phyloP scores from a whole-genome alignment of 2,888 invertebrate genomes.

The Drosophila bunnanda region DNA sequence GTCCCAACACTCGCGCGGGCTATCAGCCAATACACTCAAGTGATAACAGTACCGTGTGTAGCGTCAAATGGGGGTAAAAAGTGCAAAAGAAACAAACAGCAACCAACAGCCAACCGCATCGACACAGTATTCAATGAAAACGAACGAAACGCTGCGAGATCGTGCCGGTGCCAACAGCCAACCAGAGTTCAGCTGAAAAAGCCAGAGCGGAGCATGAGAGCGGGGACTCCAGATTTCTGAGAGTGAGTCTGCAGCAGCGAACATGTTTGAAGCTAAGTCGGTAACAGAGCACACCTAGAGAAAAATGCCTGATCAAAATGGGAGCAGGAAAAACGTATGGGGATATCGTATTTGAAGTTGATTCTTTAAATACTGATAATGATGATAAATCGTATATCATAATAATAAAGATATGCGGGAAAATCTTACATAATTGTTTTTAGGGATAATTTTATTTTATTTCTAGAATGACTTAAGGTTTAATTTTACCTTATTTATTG shows the following conservation, averaged over 20 bases:
- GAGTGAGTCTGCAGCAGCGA: conserved; percentile 14
- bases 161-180: conserved; percentile 71
- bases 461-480: background rate
- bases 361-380: background rate
- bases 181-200: conserved; percentile 66
- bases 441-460: no score
- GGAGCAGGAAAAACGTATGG: background rate
- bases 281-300: conserved; percentile 25
- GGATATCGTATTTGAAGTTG: background rate
- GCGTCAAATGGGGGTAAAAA: conserved; percentile 45
- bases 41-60: conserved; percentile 81
- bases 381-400: no score
- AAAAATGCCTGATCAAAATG: background rate
- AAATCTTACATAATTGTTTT: background rate
- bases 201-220: conserved; percentile 30
- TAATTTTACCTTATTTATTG: background rate
- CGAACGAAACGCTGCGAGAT: conserved; percentile 68
- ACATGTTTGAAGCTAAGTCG: conserved; percentile 38
- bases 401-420: no score
- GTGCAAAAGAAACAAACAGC: conserved; percentile 3
- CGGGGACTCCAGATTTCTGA: conserved; percentile 17
- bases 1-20: conserved; percentile 28
- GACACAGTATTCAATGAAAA: conserved; percentile 75
- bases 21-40: conserved; percentile 35
- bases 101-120: conserved; percentile 74